Evolutionary conservation across 2,888 invertebrate genomes (phyloP), one percentile per base, ranked within the genome.

Genomic region (Artemia sp.): DNA sequence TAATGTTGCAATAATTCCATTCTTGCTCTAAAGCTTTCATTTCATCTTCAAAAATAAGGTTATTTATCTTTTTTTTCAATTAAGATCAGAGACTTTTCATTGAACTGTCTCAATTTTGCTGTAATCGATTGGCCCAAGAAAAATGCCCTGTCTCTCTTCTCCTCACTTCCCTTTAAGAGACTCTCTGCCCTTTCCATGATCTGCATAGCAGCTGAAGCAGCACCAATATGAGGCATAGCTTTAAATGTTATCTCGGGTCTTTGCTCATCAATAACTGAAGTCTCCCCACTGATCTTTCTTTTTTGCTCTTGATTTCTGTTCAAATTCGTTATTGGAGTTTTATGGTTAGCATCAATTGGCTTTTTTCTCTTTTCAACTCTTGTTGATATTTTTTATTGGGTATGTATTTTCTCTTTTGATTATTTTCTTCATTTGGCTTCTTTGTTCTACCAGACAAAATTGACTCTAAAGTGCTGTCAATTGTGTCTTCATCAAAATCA

Each of bases 111-210:
- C 19, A 19, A 19, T 19, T 19, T 19, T 19, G 19, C 19, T 19
- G 19, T 19, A 19, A 19, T 1, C 19, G 1, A 19, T 14, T 53
- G 58, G 58, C 58, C 58, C 58, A 53, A 14, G 12, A 53, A 53
- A 53, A 53, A 53, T 53, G 58, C 58, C 58, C 58, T 53, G 14
- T 53, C 58, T 53, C 58, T 53, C 58, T 53, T 14, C 58, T 53
- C 58, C 58, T 53, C 58, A 14, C 58, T 14, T 53, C 5, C 58
- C 58, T 53, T 53, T 14, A 53, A 53, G 3, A 53, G 58, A 53
- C 12, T n/a, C 58, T 53, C 58, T 12, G 58, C 58, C 58, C 14
- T 53, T 19, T 53, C 58, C 58, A 53, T 53, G 12, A 53, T 53
- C 14, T 53, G 12, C 58, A 53, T n/a, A 5, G 58, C 58, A 53